Evolutionary conservation across 2,888 invertebrate genomes (phyloP).

Genomic region (Rambutsinella grinnellia): DNA sequence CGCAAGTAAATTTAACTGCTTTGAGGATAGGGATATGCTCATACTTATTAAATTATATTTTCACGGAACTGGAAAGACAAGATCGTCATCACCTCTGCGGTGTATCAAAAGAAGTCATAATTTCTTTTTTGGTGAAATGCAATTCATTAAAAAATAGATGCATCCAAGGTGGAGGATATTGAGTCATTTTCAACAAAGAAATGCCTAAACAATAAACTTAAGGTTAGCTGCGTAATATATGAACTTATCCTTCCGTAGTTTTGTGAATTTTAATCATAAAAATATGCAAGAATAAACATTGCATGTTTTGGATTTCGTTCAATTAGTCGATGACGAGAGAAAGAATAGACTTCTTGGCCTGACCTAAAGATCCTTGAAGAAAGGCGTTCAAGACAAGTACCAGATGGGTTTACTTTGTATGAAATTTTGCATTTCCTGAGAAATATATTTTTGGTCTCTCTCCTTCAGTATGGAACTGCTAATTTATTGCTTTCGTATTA

Average conservation of each 20-base stretch:
- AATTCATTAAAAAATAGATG: no score
- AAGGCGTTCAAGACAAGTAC: constrained; percentile 8
- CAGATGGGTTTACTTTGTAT: background rate
- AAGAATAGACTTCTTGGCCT: constrained; percentile 18
- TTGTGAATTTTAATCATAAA: background rate
- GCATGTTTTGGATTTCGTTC: background rate
- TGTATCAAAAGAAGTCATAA: no score
- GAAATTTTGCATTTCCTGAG: background rate
- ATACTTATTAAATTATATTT: no score
- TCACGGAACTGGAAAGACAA: constrained; percentile 35
- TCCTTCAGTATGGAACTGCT: background rate
- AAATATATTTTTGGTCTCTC: background rate
- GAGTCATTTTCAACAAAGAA: no score
- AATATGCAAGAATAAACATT: background rate
- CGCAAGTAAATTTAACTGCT: no score
- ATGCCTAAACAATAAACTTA: no score
- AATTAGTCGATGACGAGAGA: background rate
- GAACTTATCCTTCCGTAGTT: background rate
- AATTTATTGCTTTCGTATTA: background rate
- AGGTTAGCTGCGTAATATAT: background rate
- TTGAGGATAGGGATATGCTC: no score
- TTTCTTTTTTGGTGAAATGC: constrained; percentile 7
- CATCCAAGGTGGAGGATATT: no score
- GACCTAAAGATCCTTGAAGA: constrained; percentile 29
- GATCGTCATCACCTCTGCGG: background rate